Conservation (phyloP, 2,888 invertebrate genomes). For the Leucophenga montana region DNA sequence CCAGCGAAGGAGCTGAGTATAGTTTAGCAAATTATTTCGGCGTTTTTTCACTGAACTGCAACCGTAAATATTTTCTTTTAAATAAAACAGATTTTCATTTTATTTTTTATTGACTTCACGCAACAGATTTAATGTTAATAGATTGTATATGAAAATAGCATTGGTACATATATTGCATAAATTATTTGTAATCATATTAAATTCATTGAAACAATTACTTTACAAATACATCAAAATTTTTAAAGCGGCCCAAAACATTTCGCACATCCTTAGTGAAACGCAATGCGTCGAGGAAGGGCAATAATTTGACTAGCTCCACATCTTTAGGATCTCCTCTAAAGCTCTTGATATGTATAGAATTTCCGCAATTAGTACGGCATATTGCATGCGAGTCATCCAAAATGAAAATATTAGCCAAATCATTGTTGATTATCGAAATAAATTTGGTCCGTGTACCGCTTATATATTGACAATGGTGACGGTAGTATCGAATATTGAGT, state of each 20-base stretch:
- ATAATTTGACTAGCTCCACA: constrained; percentile 32
- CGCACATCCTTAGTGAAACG: constrained; percentile 49
- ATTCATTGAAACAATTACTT: too few species aligned
- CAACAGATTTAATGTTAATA: too few species aligned
- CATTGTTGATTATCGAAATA: constrained; percentile 9
- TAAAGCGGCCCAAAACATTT: constrained; percentile 34
- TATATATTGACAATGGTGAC: constrained; percentile 40
- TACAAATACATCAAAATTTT: not conserved
- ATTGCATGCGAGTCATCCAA: constrained; percentile 41
- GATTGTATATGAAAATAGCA: too few species aligned
- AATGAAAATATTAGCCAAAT: constrained; percentile 39
- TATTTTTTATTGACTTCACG: too few species aligned
- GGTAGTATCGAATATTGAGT: constrained; percentile 36
- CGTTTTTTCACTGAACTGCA: too few species aligned
- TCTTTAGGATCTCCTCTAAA: constrained; percentile 33
- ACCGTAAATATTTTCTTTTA: too few species aligned
- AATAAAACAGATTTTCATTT: too few species aligned
- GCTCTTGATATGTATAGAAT: constrained; percentile 38
- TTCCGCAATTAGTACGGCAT: constrained; percentile 42
- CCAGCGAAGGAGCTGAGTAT: too few species aligned
- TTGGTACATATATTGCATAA: too few species aligned
- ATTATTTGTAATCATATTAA: too few species aligned
- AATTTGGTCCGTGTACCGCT: constrained; percentile 35
- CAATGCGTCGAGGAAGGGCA: constrained; percentile 47
- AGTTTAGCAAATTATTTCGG: too few species aligned